phyloP scores from a whole-genome alignment of 2,113 vertebrate genomes.

The Micronycteris hirsuta region DNA sequence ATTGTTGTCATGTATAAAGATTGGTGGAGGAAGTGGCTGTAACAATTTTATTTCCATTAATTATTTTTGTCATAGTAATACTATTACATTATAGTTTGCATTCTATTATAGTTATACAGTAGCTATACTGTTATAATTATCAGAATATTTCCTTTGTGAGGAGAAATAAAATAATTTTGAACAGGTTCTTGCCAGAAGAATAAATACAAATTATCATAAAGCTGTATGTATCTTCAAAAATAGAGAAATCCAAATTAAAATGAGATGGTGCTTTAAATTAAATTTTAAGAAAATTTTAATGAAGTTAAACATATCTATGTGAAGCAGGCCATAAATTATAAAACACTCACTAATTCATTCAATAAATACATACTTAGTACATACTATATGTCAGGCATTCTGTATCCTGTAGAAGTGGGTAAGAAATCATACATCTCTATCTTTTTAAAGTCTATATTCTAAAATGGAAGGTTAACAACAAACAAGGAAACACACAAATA shows the following conservation, averaged over 20 bases:
- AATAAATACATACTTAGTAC: neutral
- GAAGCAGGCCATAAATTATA: neutral
- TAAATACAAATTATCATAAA: neutral
- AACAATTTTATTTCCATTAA: constrained; percentile 4
- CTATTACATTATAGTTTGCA: neutral
- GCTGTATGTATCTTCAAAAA: neutral
- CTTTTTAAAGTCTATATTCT: neutral
- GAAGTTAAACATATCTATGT: neutral
- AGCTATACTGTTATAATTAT: neutral
- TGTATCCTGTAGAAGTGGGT: neutral
- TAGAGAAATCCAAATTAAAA: neutral
- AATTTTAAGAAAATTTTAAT: neutral
- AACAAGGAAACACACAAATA: neutral
- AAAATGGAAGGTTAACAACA: neutral
- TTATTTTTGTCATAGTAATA: neutral
- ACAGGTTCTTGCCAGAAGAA: neutral
- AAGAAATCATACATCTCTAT: neutral
- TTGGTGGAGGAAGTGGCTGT: neutral
- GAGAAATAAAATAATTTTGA: constrained; percentile 6
- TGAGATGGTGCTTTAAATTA: neutral
- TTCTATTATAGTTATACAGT: neutral
- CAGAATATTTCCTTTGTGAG: neutral
- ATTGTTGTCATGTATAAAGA: constrained; percentile 9
- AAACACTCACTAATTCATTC: neutral
- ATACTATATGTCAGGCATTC: neutral